phyloP scores from a whole-genome alignment of 2,797 vertebrate species.

The Acipenser transmontanus region DNA sequence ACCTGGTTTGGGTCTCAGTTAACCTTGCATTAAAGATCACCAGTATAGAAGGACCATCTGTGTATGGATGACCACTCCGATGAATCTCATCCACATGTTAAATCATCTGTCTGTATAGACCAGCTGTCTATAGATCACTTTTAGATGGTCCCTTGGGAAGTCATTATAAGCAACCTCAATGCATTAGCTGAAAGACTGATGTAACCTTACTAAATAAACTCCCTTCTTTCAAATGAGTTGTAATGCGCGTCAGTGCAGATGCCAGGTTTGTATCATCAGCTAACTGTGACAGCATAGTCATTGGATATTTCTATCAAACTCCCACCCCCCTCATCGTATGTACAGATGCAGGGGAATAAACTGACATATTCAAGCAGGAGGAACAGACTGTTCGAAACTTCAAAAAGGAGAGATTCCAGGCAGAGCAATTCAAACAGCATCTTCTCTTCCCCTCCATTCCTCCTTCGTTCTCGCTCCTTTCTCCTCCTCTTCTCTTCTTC shows the following conservation, averaged over 20 bases:
- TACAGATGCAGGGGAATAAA: conserved; percentile 43
- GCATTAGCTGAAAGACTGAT: conserved; percentile 27
- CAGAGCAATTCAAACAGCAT: conserved; percentile 48
- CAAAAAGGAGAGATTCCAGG: conserved; percentile 45
- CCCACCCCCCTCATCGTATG: neutral
- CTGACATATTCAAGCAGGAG: conserved; percentile 66
- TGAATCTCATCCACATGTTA: no score
- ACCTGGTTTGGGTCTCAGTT: no score
- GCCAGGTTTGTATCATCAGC: conserved; percentile 54
- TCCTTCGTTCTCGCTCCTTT: conserved; percentile 13
- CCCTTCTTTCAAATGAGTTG: conserved; percentile 8
- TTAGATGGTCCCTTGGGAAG: no score
- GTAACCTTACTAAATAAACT: conserved; percentile 33
- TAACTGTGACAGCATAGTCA: conserved; percentile 57
- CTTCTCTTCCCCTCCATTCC: conserved; percentile 31
- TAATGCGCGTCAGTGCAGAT: conserved; percentile 34
- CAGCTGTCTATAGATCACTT: no score
- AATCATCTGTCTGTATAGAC: no score
- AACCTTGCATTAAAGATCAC: no score
- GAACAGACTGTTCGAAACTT: conserved; percentile 57
- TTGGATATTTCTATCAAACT: conserved; percentile 65
- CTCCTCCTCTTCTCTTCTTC: conserved; percentile 20
- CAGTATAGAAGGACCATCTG: no score
- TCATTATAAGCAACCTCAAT: no score
- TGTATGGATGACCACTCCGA: no score